Conservation (phyloP, 2,113 vertebrate genomes). For the Corythornis cristatus region DNA sequence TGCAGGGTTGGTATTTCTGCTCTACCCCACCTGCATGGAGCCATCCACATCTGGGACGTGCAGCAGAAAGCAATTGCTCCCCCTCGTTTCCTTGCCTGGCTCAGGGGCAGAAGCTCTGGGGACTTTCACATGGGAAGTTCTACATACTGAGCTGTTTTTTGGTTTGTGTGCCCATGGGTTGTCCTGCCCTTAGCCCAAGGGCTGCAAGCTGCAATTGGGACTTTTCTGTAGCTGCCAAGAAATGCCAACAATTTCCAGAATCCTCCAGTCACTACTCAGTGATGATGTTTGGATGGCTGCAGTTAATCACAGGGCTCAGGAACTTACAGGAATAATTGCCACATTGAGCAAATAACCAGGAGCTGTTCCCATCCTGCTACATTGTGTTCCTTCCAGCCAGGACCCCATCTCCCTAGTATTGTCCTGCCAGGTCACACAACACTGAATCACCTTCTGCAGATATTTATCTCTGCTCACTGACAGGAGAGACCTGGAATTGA, state of each 20-base stretch:
- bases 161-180: neutral
- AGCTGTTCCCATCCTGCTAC: neutral
- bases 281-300: neutral
- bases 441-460: neutral
- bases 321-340: neutral
- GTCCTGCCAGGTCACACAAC: neutral
- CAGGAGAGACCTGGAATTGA: neutral
- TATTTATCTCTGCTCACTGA: neutral
- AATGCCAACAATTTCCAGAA: neutral
- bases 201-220: neutral
- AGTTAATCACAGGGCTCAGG: neutral
- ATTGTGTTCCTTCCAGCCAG: neutral
- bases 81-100: accelerated
- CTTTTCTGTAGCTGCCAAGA: neutral
- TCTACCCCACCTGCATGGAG: neutral
- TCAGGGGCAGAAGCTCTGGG: accelerated
- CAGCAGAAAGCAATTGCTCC: neutral
- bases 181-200: neutral
- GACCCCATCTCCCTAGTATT: neutral
- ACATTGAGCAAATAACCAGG: neutral
- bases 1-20: neutral
- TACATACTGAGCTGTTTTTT: neutral
- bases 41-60: too few relatives aligned
- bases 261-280: neutral
- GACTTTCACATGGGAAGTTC: neutral